Conservation (phyloP, 2,888 invertebrate genomes). For the Phymatocera aterrima region DNA sequence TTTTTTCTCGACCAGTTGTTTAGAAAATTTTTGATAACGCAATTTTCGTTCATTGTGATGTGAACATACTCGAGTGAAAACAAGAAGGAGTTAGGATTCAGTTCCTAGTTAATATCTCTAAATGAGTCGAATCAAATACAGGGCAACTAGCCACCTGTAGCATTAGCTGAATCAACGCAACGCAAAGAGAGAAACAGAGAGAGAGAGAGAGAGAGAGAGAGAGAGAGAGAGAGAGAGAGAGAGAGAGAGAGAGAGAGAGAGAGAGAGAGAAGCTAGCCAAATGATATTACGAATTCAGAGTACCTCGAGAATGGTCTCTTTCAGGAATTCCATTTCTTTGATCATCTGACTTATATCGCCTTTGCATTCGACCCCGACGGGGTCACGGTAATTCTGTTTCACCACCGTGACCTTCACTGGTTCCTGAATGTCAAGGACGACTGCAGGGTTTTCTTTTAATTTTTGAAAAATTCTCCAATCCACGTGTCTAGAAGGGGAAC, state of each 20-base stretch:
- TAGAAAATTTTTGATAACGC: too few species aligned
- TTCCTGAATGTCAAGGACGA: not conserved
- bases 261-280: not conserved
- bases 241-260: too few species aligned
- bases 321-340: conserved; percentile 13
- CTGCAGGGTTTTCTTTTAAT: not conserved
- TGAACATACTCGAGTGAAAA: not conserved
- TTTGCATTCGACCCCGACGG: conserved; percentile 10
- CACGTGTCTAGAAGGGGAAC: not conserved
- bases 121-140: conserved; percentile 26
- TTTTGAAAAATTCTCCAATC: not conserved
- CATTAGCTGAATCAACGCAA: conserved; percentile 20
- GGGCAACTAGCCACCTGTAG: conserved; percentile 28
- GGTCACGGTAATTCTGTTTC: not conserved
- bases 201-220: too few species aligned
- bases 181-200: not conserved
- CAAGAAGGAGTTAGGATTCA: not conserved
- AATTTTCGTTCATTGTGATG: not conserved
- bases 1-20: too few species aligned
- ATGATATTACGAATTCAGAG: conserved; percentile 37
- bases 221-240: too few species aligned
- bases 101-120: conserved; percentile 14
- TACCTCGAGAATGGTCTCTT: conserved; percentile 21
- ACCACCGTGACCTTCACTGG: not conserved
- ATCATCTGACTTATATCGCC: not conserved